Conservation (phyloP, 1,140 invertebrate species). For the Drosophila novamexicana region DNA sequence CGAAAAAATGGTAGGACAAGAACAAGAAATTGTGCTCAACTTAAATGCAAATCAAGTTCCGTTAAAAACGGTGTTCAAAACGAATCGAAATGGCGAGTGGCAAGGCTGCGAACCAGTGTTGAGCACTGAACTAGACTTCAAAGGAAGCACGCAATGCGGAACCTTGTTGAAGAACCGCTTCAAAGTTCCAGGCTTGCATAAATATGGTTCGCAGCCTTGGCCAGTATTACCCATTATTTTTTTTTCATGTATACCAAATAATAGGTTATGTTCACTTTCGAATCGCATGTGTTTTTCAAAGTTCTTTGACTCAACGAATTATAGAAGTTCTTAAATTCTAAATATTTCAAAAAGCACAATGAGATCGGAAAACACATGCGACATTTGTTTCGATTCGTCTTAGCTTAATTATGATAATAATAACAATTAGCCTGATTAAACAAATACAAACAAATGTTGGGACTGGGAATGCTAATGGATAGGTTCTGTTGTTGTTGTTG, state of each 20-base stretch:
- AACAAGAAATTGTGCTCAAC: conserved; percentile 58
- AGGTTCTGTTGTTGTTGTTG: not conserved
- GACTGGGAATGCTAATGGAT: not conserved
- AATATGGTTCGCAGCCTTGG: not conserved
- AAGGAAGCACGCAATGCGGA: no score
- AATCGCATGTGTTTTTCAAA: no score
- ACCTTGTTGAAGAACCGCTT: not conserved
- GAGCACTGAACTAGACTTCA: no score
- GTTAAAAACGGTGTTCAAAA: conserved; percentile 2
- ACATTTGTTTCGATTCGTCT: conserved; percentile 34
- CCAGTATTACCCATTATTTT: not conserved
- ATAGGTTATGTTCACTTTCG: no score
- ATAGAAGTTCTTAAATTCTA: conserved; percentile 1
- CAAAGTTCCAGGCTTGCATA: not conserved
- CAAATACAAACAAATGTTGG: not conserved
- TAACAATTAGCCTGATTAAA: not conserved
- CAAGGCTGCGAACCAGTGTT: not conserved
- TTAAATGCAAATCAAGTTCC: conserved; percentile 30
- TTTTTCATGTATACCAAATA: no score
- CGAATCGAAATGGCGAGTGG: conserved; percentile 22
- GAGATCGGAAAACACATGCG: not conserved
- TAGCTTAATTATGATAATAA: not conserved
- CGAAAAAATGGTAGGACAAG: conserved; percentile 35
- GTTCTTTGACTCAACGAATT: no score
- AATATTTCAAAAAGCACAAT: not conserved